Base-by-base conservation (phyloP, 2,113 vertebrate species). In the Cygnus buccinator region DNA sequence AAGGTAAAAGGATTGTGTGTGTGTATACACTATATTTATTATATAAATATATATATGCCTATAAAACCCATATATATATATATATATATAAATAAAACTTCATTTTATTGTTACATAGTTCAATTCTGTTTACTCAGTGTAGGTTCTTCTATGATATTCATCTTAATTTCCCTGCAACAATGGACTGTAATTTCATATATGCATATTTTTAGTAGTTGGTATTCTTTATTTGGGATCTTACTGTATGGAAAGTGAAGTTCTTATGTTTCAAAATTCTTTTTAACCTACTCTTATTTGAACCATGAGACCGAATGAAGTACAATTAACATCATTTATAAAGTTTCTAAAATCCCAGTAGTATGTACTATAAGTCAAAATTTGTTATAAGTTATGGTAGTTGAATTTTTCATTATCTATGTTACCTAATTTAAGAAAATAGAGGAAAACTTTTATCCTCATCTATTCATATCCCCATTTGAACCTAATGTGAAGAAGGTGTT, bases 1-100 rank as follows among this genome's bases (percentile, higher is more conserved):
- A 99, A 99, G 99, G 99, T 99, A 98, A 97, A 98, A 94, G 96
- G 89, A 89, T 91, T 89, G 55, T 85, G 70, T 89, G 84, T 88
- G 71, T 94, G 70, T 87, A 66, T 85, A 61, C 82, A 85, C 62
- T 79, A 66, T 96, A 72, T 80, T 93, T 89, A 87, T 94, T 21
- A 31, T 89, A 89, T 48, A 66, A 54, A 59, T 41, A 89, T 78
- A 94, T 81, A 89, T 78, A 94, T 81, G 81, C 46, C 13, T 92
- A 90, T 87, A 87, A 25, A 46, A 9, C 29, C 44, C 84, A 88
- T 66, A 93, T 94, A 93, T 74, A 79, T 43, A 41, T 41, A 44
- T 93, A 74, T 93, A 74, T 86, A 70, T 74, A 48, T 28, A 15
- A 33, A 33, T 63, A 28, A 22, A 17, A 11, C 31, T 83, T 89